phyloP scores from a whole-genome alignment of 2,113 vertebrate species.

The Lagenorhynchus albirostris region DNA sequence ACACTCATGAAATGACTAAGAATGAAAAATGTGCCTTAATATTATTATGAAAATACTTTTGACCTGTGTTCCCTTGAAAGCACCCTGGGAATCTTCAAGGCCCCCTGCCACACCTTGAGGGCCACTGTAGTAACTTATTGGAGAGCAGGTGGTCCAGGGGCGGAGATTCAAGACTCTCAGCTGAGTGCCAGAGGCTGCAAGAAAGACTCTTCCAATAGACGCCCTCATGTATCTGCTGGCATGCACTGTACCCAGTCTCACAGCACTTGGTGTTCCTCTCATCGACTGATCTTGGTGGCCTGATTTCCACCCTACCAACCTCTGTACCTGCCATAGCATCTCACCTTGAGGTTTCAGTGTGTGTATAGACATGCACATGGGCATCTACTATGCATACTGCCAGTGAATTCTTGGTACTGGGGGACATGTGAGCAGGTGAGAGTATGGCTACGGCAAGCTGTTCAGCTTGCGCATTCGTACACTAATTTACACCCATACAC shows the following conservation, averaged over 20 bases:
- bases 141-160: background rate
- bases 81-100: background rate
- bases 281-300: background rate
- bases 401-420: background rate
- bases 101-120: background rate
- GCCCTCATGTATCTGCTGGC: accelerated
- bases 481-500: background rate
- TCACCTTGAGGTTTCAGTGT: background rate
- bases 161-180: background rate
- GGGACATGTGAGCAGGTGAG: background rate
- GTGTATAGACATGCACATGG: background rate
- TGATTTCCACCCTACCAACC: background rate
- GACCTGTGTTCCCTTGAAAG: background rate
- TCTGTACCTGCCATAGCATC: background rate
- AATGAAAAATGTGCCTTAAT: background rate
- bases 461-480: background rate
- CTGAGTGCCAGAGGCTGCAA: background rate
- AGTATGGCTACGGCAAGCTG: background rate
- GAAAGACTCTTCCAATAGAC: background rate
- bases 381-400: background rate
- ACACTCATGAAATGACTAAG: background rate
- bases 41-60: background rate
- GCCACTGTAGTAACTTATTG: background rate
- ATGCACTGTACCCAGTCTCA: background rate
- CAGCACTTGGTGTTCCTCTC: background rate